These are phyloP conservation scores for Peucedramus taeniatus DNA, from an alignment of 2,113 vertebrate species.

Conservation along the genomic window DNA sequence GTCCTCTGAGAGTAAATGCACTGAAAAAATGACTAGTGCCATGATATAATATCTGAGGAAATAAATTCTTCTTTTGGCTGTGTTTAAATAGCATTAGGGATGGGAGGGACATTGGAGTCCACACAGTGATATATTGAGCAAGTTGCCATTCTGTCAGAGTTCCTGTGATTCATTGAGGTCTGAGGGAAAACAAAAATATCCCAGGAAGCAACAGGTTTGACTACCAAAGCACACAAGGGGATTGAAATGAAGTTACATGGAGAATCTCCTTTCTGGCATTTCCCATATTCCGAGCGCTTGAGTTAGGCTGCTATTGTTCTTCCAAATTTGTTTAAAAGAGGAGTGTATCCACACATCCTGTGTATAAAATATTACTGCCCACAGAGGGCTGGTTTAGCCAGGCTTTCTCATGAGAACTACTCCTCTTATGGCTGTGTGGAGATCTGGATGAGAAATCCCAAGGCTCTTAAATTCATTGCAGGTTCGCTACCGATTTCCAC, in stretches of 20 bases:
- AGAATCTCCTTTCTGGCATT: not conserved
- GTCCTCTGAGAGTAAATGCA: not conserved
- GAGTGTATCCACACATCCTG: not conserved
- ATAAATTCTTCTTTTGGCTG: not conserved
- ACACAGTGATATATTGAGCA: not conserved
- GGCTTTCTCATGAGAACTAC: not conserved
- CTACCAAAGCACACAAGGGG: not conserved
- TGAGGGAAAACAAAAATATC: not conserved
- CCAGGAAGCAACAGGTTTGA: not conserved
- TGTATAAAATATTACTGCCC: not conserved
- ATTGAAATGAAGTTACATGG: not conserved
- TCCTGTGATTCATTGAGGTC: not conserved
- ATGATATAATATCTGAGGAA: not conserved
- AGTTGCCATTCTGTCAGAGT: not conserved
- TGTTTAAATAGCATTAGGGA: not conserved
- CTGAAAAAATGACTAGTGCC: not conserved
- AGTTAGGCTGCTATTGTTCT: not conserved
- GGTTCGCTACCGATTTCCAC: not conserved
- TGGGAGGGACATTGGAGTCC: not conserved
- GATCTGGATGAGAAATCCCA: conserved; percentile 1
- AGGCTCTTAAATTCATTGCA: not conserved
- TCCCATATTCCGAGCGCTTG: not conserved
- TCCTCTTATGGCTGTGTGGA: not conserved
- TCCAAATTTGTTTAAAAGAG: not conserved
- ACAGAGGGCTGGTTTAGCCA: not conserved